Evolutionary conservation across 2,113 vertebrate species (phyloP).

Genomic region (Cephalophus harveyi): DNA sequence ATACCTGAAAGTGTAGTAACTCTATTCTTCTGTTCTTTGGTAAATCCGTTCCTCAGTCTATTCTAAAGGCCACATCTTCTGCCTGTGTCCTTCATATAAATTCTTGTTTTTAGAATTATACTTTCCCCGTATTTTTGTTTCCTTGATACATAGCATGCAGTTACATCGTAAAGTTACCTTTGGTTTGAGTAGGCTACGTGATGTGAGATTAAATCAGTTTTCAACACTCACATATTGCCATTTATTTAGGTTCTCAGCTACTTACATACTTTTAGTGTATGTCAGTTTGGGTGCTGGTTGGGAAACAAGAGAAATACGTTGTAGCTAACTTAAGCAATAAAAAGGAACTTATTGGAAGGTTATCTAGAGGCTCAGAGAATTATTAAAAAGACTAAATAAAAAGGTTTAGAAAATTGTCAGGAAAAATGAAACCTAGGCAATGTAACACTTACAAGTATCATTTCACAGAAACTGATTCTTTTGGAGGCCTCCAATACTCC

Average conservation of each 20-base stretch:
- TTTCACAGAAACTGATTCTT: neutral
- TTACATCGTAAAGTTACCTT: neutral
- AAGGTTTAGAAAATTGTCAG: neutral
- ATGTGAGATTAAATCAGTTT: neutral
- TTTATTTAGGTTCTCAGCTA: neutral
- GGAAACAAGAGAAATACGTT: neutral
- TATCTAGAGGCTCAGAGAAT: neutral
- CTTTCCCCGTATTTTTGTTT: neutral
- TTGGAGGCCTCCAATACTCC: neutral
- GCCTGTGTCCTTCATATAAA: neutral
- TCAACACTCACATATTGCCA: neutral
- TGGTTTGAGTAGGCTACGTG: neutral
- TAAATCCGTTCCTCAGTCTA: neutral
- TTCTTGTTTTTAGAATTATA: neutral
- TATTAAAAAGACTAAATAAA: neutral
- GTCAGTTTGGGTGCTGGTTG: neutral
- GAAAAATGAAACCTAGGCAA: neutral
- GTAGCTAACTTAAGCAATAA: neutral
- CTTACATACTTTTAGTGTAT: neutral
- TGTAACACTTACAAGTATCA: neutral
- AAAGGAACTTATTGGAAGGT: neutral
- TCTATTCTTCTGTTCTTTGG: neutral
- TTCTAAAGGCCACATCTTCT: neutral
- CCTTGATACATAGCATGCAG: neutral
- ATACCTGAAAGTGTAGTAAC: neutral